Evolutionary conservation across 2,113 vertebrate genomes (phyloP).

Genomic region (Lepus europaeus): DNA sequence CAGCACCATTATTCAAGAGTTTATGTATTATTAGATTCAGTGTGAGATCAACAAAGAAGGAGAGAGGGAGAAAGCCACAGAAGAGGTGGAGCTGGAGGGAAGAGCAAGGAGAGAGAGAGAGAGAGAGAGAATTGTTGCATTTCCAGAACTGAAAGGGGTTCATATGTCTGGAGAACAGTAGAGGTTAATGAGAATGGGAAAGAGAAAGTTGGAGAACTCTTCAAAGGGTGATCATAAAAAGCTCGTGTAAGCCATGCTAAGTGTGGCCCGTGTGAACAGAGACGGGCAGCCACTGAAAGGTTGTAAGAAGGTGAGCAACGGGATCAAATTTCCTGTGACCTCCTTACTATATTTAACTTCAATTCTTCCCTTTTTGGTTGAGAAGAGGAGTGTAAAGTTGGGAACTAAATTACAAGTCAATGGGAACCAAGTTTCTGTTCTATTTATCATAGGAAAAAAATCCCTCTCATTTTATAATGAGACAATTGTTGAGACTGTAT

Average conservation of each 20-base stretch:
- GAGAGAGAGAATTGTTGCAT: not conserved
- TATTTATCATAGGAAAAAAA: slow-evolving; percentile 62
- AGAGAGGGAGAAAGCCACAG: not conserved
- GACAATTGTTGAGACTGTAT: slow-evolving; percentile 68
- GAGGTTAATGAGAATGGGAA: not conserved
- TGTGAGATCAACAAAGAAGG: not conserved
- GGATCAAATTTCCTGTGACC: slow-evolving; percentile 12
- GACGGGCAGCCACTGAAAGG: not conserved
- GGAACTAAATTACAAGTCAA: slow-evolving; percentile 31
- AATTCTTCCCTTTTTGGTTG: slow-evolving; percentile 59
- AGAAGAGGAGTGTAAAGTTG: slow-evolving; percentile 60
- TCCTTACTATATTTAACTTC: slow-evolving; percentile 61
- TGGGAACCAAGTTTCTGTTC: slow-evolving; percentile 46
- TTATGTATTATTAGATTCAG: not conserved
- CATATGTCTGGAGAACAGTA: not conserved
- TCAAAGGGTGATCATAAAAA: not conserved
- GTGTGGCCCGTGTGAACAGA: not conserved
- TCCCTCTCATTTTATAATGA: slow-evolving; percentile 72
- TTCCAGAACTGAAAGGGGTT: not conserved
- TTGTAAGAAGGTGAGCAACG: slow-evolving; percentile 27
- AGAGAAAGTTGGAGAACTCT: not conserved
- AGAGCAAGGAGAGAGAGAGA: not conserved
- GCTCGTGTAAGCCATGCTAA: not conserved
- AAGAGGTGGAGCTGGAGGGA: not conserved
- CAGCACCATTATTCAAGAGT: not conserved